Conservation (phyloP, 2,888 invertebrate species). For the Creontiades dilutus region DNA sequence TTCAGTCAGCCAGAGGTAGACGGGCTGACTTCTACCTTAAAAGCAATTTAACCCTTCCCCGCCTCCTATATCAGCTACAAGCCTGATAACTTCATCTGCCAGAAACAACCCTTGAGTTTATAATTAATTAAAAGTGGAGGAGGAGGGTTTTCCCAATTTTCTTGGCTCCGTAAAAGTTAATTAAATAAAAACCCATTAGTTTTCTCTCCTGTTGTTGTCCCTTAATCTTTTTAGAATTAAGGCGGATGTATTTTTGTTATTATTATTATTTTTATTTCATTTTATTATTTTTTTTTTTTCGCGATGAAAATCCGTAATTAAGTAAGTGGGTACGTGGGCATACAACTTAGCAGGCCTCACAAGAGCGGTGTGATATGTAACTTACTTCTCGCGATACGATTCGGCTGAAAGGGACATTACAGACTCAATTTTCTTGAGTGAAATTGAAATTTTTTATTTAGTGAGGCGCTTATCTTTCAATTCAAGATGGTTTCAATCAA, state of each 20-base stretch:
- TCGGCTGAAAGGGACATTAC: too few species aligned
- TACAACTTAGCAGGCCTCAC: too few species aligned
- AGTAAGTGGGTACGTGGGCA: background rate
- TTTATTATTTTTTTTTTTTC: background rate
- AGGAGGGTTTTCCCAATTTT: slow-evolving; percentile 19
- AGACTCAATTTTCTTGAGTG: too few species aligned
- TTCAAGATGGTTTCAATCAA: too few species aligned
- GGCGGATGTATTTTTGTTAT: background rate
- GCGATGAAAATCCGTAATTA: slow-evolving; percentile 1
- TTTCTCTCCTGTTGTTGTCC: background rate
- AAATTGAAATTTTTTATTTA: too few species aligned
- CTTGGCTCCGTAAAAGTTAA: background rate
- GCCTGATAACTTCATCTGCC: slow-evolving; percentile 37
- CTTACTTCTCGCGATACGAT: too few species aligned
- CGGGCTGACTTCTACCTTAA: slow-evolving; percentile 21
- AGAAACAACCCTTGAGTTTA: slow-evolving; percentile 32
- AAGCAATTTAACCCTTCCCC: slow-evolving; percentile 16
- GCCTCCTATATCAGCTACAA: background rate
- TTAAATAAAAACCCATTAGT: slow-evolving; percentile 39
- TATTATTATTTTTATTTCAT: background rate
- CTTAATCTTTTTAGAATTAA: background rate
- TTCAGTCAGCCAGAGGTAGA: background rate
- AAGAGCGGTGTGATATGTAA: too few species aligned
- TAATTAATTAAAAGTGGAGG: slow-evolving; percentile 20
- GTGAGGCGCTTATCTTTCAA: too few species aligned